phyloP scores from a whole-genome alignment of 2,888 invertebrate species.

The Poecilobothrus nobilitatus region DNA sequence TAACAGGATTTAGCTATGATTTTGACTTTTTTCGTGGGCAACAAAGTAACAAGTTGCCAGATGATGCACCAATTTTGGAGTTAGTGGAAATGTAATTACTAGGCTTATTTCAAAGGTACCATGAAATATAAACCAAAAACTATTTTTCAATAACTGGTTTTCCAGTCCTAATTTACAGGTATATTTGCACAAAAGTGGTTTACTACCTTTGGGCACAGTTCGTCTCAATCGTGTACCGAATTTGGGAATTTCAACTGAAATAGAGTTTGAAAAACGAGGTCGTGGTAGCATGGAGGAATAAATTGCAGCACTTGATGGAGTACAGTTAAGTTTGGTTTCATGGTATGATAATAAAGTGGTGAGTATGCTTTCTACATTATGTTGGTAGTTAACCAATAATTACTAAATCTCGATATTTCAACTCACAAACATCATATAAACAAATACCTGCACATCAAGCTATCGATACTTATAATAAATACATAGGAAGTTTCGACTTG shows the following conservation, averaged over 20 bases:
- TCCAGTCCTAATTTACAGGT: conserved; percentile 20
- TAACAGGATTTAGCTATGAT: conserved; percentile 35
- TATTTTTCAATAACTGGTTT: conserved; percentile 14
- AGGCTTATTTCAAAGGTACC: neutral
- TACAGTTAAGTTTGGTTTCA: conserved; percentile 20
- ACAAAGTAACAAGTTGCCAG: conserved; percentile 26
- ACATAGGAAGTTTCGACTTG: conserved; percentile 19
- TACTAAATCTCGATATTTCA: conserved; percentile 14
- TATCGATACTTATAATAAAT: conserved; percentile 17
- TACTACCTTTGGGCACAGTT: conserved; percentile 19
- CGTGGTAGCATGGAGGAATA: conserved; percentile 13
- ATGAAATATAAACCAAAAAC: too few species aligned
- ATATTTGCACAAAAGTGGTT: conserved; percentile 8
- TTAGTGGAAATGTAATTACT: conserved; percentile 18
- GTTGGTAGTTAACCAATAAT: conserved; percentile 19
- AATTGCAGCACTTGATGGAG: conserved; percentile 18
- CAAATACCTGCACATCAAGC: conserved; percentile 18
- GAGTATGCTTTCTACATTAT: conserved; percentile 20
- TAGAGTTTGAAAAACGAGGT: conserved; percentile 21
- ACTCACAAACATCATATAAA: too few species aligned
- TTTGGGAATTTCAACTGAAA: conserved; percentile 13
- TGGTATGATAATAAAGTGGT: conserved; percentile 22
- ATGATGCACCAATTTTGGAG: conserved; percentile 28
- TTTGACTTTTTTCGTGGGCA: conserved; percentile 34
- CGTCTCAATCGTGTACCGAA: conserved; percentile 18